A percentile compares a stretch with the other conserved stretches of the same genome.
Evolutionary conservation across 2,797 vertebrate genomes (phyloP).

Genomic region (Sebastes itinus): DNA sequence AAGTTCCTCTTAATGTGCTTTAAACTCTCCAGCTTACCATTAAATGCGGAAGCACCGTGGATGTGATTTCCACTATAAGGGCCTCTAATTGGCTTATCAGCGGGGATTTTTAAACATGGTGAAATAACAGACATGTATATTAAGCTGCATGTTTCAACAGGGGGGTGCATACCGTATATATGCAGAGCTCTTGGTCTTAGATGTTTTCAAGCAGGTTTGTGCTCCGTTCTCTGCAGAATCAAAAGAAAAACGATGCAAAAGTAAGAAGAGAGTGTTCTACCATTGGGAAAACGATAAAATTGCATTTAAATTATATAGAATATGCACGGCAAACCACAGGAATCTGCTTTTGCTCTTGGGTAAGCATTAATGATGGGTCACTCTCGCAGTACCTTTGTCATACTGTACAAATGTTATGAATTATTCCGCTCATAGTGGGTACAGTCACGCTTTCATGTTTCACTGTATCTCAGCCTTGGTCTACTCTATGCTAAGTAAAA

Average conservation of each 20-base stretch:
- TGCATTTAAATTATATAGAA: not conserved
- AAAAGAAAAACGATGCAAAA: not conserved
- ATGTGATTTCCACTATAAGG: slow-evolving; percentile 32
- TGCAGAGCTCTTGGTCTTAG: not conserved
- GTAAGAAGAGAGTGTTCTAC: not conserved
- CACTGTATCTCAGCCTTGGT: not conserved
- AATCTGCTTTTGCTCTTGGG: not conserved
- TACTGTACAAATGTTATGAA: not conserved
- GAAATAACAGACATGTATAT: not conserved
- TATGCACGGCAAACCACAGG: not conserved
- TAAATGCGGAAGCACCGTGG: not conserved
- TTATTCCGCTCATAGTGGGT: not conserved
- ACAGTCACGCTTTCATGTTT: slow-evolving; percentile 20
- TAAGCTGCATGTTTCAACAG: not conserved
- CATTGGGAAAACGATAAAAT: not conserved
- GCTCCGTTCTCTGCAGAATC: not conserved
- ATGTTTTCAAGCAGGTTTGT: not conserved
- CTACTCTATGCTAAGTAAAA: slow-evolving; percentile 3
- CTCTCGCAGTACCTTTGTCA: not conserved
- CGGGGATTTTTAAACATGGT: not conserved
- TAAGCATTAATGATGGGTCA: not conserved
- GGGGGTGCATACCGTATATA: not conserved
- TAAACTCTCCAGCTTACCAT: slow-evolving; percentile 19
- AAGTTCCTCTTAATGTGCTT: slow-evolving; percentile 47
- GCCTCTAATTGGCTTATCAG: slow-evolving; percentile 38